phyloP scores from a whole-genome alignment of 2,888 invertebrate species.

The Orchestes rusci region DNA sequence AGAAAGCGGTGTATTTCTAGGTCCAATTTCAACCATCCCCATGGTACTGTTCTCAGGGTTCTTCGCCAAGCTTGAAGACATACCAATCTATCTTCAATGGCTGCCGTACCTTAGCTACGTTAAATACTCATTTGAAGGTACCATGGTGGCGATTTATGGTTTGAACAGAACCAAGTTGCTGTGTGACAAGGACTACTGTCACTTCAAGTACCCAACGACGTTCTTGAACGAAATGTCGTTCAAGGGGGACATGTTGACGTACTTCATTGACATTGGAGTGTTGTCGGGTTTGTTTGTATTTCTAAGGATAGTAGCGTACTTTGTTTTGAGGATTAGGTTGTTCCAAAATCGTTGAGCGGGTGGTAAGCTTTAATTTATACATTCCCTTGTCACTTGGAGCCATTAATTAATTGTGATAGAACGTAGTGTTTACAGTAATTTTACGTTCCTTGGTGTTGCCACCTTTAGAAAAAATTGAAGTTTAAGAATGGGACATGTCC shows the following conservation, averaged over 20 bases:
- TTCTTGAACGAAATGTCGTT: constrained; percentile 82
- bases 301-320: constrained; percentile 71
- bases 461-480: too few relatives aligned
- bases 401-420: constrained; percentile 6
- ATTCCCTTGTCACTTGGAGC: not conserved
- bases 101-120: constrained; percentile 86
- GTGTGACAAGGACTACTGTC: constrained; percentile 78
- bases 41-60: constrained; percentile 90
- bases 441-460: too few relatives aligned
- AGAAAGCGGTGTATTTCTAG: constrained; percentile 66
- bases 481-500: too few relatives aligned
- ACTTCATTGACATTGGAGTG: constrained; percentile 80
- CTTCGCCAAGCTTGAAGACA: constrained; percentile 87
- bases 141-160: constrained; percentile 87
- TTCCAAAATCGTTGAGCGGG: constrained; percentile 29
- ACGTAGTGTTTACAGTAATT: too few relatives aligned
- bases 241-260: constrained; percentile 56
- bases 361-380: constrained; percentile 3
- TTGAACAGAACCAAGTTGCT: constrained; percentile 72
- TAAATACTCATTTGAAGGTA: constrained; percentile 87
- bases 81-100: constrained; percentile 84
- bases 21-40: constrained; percentile 87
- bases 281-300: constrained; percentile 71
- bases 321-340: constrained; percentile 76
- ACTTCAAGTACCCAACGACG: constrained; percentile 71